Conservation (phyloP, 2,797 vertebrate genomes). For the Myotis myotis region DNA sequence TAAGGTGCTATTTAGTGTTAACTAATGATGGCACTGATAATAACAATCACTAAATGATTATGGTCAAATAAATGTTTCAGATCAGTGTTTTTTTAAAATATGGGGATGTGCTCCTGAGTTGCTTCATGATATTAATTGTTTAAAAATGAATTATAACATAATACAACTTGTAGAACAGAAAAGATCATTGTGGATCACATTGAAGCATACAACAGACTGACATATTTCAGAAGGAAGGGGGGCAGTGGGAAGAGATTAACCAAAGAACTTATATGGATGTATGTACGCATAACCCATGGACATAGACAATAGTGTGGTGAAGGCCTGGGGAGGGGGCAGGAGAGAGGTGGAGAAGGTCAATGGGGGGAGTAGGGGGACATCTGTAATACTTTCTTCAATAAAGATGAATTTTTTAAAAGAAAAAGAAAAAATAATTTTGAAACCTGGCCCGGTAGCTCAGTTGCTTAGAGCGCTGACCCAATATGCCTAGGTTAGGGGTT, state of each 20-base stretch:
- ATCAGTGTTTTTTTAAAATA: constrained; percentile 6
- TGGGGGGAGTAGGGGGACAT: no score
- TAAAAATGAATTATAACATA: background rate
- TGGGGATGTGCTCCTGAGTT: background rate
- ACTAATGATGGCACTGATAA: background rate
- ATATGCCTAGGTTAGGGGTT: background rate
- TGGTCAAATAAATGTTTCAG: background rate
- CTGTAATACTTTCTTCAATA: no score
- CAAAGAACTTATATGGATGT: no score
- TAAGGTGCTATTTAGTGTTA: background rate
- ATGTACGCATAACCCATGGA: no score
- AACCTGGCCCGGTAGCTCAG: background rate
- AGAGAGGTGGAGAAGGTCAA: no score
- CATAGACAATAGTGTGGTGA: no score
- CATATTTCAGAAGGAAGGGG: no score
- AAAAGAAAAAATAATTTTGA: background rate
- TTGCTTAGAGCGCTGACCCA: background rate
- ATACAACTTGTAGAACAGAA: background rate
- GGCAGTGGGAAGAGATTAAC: no score
- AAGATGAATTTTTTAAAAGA: background rate
- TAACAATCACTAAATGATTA: background rate
- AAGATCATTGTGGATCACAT: background rate
- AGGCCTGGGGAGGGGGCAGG: no score
- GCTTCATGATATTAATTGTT: background rate
- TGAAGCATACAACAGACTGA: no score